Conservation (phyloP, 2,797 vertebrate genomes). For the Siniperca undulata region DNA sequence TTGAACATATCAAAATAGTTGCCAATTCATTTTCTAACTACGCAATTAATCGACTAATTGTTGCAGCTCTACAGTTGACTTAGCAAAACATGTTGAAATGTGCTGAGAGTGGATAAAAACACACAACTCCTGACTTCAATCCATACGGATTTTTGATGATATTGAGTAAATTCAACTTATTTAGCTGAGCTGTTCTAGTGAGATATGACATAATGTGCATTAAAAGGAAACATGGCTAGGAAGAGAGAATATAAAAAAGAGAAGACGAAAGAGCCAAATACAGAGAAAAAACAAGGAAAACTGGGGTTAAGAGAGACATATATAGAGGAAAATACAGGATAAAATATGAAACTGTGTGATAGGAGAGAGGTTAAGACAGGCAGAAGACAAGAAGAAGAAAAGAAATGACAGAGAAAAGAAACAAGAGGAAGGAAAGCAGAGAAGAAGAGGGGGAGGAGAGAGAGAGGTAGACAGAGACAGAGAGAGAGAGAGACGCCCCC, state of each 20-base stretch:
- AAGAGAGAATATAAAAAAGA: neutral
- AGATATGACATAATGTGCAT: neutral
- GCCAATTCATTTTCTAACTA: neutral
- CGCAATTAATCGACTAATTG: neutral
- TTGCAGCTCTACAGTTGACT: neutral
- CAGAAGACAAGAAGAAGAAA: slow-evolving; percentile 16
- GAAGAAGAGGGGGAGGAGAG: slow-evolving; percentile 47
- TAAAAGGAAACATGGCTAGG: neutral
- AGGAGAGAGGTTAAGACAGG: slow-evolving; percentile 15
- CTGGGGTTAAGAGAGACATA: neutral
- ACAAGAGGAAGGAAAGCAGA: slow-evolving; percentile 36
- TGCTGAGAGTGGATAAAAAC: neutral
- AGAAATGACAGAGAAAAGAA: slow-evolving; percentile 10
- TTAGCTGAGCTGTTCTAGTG: neutral
- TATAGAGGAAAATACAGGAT: neutral
- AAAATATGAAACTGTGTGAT: neutral
- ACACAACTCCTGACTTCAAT: neutral
- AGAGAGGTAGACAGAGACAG: slow-evolving; percentile 52
- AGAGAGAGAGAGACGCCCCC: slow-evolving; percentile 74
- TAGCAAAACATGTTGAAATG: neutral
- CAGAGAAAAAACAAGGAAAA: neutral
- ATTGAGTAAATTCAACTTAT: neutral
- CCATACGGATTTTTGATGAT: too few relatives aligned
- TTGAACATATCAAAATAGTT: neutral
- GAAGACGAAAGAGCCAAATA: neutral